Conservation (phyloP, 37 sponge, comb jelly and placozoan species). For the Bolinopsis microptera region DNA sequence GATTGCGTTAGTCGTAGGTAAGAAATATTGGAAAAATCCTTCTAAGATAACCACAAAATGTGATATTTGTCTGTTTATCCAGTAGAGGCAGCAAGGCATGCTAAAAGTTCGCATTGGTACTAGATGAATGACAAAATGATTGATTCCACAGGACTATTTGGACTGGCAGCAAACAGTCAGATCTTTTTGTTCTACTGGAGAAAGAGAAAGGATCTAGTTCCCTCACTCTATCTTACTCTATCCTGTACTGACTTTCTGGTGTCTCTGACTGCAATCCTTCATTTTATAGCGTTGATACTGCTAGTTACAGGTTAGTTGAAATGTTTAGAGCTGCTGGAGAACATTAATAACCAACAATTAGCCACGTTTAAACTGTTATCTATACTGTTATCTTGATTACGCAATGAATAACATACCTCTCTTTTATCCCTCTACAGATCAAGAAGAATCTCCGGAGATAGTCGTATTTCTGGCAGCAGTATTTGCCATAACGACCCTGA, state of each 20-base stretch:
- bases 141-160: background rate
- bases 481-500: background rate
- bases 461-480: too few relatives aligned
- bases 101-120: too few relatives aligned
- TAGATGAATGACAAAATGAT: too few relatives aligned
- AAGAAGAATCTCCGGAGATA: too few relatives aligned
- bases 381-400: too few relatives aligned
- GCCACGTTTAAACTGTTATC: too few relatives aligned
- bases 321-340: too few relatives aligned
- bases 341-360: too few relatives aligned
- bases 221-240: background rate
- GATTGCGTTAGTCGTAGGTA: background rate
- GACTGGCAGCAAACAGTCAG: background rate
- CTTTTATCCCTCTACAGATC: too few relatives aligned
- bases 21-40: background rate
- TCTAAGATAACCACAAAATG: background rate
- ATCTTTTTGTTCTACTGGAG: constrained; percentile 15
- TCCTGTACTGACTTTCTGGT: background rate
- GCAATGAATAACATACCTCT: too few relatives aligned
- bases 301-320: background rate
- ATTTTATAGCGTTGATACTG: background rate
- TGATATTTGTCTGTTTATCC: too few relatives aligned
- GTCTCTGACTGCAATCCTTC: background rate
- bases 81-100: too few relatives aligned
- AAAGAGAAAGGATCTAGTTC: background rate